Base-by-base conservation (phyloP, 1,140 invertebrate genomes). In the Dolichoris vasculosae region DNA sequence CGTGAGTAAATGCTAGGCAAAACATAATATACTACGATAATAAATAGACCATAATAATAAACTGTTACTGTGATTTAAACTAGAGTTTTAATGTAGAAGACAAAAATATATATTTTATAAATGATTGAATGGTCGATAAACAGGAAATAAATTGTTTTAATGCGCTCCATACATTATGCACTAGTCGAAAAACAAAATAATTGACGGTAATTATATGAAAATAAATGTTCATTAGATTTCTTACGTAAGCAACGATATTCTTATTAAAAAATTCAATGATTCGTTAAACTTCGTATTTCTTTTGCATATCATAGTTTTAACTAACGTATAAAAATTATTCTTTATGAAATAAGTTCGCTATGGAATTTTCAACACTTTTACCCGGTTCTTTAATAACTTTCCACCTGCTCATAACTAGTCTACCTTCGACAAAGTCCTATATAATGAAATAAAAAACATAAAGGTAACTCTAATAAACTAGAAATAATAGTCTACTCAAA, bases 1-100 rank as follows among this genome's bases (percentile, higher is more conserved):
- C 78, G 59, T 40, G 48, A 80, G 40, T 80, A 67, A 80, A 67
- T 67, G 35, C 67, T 63, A 30, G 59, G 8, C 32, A 35, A 67
- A 63, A 32, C 38, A 51, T 38, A 80, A 46, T 48, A 26, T 40
- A 63, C 26, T 67, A 80, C n/a, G n/a, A n/a, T n/a, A n/a, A n/a
- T n/a, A n/a, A n/a, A n/a, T n/a, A n/a, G n/a, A n/a, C n/a, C n/a
- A n/a, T n/a, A n/a, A n/a, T n/a, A n/a, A n/a, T n/a, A n/a, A n/a
- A n/a, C n/a, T n/a, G 67, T 80, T 64, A n/a, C 63, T 67, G 13
- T 80, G 59, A 2, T 67, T 35, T 30, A 30, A 13, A 20, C 20
- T 1, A 40, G 38, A 32, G 67, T 73, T 43, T n/a, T 8, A 73
- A 73, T 43, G 38, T 20, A 26, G 77, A n/a, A 79, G 20, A 79